Percentiles rank a stretch among this genome's conserved stretches.
These are phyloP conservation scores for Holacanthus passer DNA, from an alignment of 2,113 vertebrate genomes.

Conservation along the genomic window DNA sequence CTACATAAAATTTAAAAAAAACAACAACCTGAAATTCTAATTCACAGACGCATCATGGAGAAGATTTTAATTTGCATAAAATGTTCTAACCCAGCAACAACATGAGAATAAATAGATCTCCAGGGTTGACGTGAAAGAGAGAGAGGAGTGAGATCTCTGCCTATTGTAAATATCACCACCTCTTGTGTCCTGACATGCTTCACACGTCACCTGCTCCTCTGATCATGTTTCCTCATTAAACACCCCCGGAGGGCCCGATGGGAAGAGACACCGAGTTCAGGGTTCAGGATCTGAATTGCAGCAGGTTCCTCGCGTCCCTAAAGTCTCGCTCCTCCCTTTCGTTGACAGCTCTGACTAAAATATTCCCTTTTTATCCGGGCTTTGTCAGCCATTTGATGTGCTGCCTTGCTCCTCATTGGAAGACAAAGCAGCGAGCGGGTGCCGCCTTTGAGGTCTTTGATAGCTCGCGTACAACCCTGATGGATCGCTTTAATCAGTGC, in stretches of 20 bases:
- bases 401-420: conserved; percentile 49
- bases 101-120: neutral
- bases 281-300: conserved; percentile 52
- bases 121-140: neutral
- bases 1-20: neutral
- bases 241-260: neutral
- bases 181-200: conserved; percentile 25
- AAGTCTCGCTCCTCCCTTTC: conserved; percentile 26
- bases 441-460: conserved; percentile 67
- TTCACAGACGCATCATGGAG: neutral
- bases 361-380: conserved; percentile 63
- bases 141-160: neutral
- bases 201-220: conserved; percentile 40
- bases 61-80: neutral
- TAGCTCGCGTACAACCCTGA: conserved; percentile 55
- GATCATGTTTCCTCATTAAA: conserved; percentile 52
- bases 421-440: conserved; percentile 64
- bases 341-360: conserved; percentile 71
- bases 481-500: conserved; percentile 71
- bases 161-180: conserved; percentile 35
- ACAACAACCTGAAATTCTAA: conserved; percentile 1
- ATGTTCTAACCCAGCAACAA: neutral
- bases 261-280: conserved; percentile 22
- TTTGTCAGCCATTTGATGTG: conserved; percentile 69
- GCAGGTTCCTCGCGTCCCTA: conserved; percentile 30